These are phyloP conservation scores for Pluvialis apricaria DNA, from an alignment of 2,113 vertebrate species.

Conservation along the genomic window DNA sequence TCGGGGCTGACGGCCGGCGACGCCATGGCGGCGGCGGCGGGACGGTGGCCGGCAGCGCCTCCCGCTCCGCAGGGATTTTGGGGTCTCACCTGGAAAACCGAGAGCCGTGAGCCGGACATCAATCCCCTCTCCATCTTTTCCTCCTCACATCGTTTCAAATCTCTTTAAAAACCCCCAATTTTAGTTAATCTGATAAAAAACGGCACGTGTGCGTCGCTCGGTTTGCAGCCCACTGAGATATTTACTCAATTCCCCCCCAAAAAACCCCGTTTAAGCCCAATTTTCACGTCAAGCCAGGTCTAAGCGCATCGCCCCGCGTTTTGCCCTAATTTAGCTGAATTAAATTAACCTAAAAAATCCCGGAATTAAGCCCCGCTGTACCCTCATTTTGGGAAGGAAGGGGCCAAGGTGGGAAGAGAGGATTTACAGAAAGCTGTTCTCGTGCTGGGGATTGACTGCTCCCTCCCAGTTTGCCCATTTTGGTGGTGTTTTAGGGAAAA, in stretches of 20 bases:
- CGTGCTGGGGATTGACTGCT: too few species aligned
- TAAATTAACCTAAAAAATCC: neutral
- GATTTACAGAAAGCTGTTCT: neutral
- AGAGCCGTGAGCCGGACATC: neutral
- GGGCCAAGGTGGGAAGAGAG: neutral
- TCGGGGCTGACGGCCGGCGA: slow-evolving; percentile 91
- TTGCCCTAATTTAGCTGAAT: too few species aligned
- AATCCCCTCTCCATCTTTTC: fast-evolving
- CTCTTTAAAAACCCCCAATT: fast-evolving
- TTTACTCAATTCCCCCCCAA: neutral
- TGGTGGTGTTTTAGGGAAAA: neutral
- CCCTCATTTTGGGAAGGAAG: neutral
- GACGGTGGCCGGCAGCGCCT: neutral
- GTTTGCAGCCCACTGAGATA: too few species aligned
- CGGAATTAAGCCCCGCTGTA: neutral
- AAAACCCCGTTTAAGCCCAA: neutral
- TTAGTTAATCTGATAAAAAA: neutral
- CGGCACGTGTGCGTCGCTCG: fast-evolving
- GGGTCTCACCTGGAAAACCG: neutral
- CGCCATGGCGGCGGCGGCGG: slow-evolving; percentile 69
- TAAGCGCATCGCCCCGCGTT: fast-evolving
- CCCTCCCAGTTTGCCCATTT: neutral
- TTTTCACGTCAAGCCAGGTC: neutral
- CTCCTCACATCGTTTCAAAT: neutral
- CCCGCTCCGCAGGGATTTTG: neutral